Base-by-base conservation (phyloP, 2,113 vertebrate species). In the Stegostoma tigrinum region DNA sequence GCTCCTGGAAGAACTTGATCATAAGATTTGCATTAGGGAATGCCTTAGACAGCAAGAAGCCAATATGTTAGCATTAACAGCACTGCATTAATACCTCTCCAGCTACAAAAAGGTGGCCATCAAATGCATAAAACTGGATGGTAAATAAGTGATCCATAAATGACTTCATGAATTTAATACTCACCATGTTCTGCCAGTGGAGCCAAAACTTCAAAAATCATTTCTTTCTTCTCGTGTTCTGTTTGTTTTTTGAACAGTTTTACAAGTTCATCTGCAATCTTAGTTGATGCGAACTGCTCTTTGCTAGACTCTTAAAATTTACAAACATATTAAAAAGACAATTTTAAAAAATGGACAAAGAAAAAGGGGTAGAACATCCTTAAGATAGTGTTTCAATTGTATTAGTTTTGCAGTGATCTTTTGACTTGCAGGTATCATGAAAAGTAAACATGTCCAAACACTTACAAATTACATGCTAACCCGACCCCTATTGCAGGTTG, bases 151-250 rank as follows among this genome's bases (percentile, higher is more conserved):
- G 15, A 83, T 4, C 17, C 42, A 83, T 83, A 42, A 61, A 38
- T 42, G 15, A 19, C 42, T n/a, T 89, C 86, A 61, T 38, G 55
- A 91, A 91, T n/a, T 93, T 17, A 90, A 61, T 95, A 96, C 97
- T 98, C 97, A 99, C 99, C 99, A 38, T 99, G 99, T 97, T 99
- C 99, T 97, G 99, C 99, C 23, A 99, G 97, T 3, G 99, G 99
- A 97, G 99, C 99, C 97, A 99, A 97, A 96, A 99, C 99, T 97
- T 99, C 99, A 96, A 99, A 99, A 96, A 99, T 98, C 98, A 99
- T 99, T 96, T 99, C 99, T 96, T 98, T 99, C 97, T 99, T 99
- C 97, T 99, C 99, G 93, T 99, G 98, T 96, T 99, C 99, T 23
- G 97, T 97, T 97, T 99, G 99, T 97, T 98, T 99, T 97, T 98